Conservation (phyloP, 1,140 invertebrate species). For the Copidosoma floridanum region DNA sequence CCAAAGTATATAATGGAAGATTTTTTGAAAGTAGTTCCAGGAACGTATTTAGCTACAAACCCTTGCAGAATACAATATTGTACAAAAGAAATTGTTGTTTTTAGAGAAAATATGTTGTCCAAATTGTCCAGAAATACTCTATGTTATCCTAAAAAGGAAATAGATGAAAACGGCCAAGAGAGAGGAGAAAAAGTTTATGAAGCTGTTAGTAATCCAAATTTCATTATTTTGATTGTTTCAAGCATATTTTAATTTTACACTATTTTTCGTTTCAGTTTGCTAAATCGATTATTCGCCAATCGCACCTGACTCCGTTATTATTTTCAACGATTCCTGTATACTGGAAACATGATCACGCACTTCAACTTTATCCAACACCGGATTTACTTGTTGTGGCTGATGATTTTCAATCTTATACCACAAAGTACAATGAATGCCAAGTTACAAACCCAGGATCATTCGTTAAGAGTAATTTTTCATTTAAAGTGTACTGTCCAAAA, state of each 20-base stretch:
- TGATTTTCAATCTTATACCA: slow-evolving; percentile 80
- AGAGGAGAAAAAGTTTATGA: slow-evolving; percentile 67
- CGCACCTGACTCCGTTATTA: slow-evolving; percentile 82
- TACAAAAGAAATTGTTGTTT: slow-evolving; percentile 89
- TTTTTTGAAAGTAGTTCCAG: slow-evolving; percentile 68
- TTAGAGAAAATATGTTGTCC: slow-evolving; percentile 87
- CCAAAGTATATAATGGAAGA: slow-evolving; percentile 74
- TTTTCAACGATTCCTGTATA: slow-evolving; percentile 84
- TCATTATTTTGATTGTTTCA: too few species aligned
- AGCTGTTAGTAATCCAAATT: slow-evolving; percentile 69
- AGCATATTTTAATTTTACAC: slow-evolving; percentile 25
- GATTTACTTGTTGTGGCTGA: slow-evolving; percentile 90
- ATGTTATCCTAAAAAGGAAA: slow-evolving; percentile 64
- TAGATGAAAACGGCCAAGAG: slow-evolving; percentile 9
- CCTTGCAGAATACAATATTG: slow-evolving; percentile 95
- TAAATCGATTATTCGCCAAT: slow-evolving; percentile 85
- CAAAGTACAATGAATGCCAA: slow-evolving; percentile 71
- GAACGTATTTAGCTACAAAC: slow-evolving; percentile 82
- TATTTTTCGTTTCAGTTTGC: slow-evolving; percentile 69
- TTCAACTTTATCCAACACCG: slow-evolving; percentile 86
- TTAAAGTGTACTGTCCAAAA: slow-evolving; percentile 83
- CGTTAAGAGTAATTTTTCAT: slow-evolving; percentile 79
- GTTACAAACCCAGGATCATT: slow-evolving; percentile 91
- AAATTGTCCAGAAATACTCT: slow-evolving; percentile 86
- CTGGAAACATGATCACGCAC: slow-evolving; percentile 84